phyloP scores from a whole-genome alignment of 2,888 invertebrate genomes.

The Monochamus alternatus region DNA sequence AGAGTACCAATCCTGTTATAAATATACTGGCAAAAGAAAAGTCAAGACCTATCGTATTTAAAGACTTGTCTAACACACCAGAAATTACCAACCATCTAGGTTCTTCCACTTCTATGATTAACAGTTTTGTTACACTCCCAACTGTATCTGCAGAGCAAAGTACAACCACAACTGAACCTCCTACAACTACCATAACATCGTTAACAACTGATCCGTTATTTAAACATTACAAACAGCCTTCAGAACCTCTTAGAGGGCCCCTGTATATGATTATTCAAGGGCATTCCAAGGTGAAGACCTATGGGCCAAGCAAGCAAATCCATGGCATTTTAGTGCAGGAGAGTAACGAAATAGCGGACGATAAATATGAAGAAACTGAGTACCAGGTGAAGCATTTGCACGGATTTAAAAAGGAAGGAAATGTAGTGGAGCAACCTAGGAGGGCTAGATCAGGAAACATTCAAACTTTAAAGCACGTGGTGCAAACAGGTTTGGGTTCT shows the following conservation, averaged over 20 bases:
- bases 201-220: conserved; percentile 77
- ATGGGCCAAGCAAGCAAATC: conserved; percentile 77
- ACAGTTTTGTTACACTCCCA: conserved; percentile 47
- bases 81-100: conserved; percentile 38
- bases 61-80: not conserved
- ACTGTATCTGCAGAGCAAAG: conserved; percentile 38
- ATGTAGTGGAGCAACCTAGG: conserved; percentile 63
- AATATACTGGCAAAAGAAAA: conserved; percentile 59
- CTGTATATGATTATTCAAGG: conserved; percentile 88
- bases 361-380: conserved; percentile 58
- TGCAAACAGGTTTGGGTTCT: conserved; percentile 68
- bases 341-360: conserved; percentile 74
- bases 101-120: conserved; percentile 39
- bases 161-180: conserved; percentile 70
- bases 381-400: conserved; percentile 76
- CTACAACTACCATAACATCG: conserved; percentile 73
- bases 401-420: conserved; percentile 60
- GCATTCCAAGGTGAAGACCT: conserved; percentile 89
- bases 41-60: conserved; percentile 20
- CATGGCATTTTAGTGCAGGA: conserved; percentile 71
- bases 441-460: conserved; percentile 64
- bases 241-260: conserved; percentile 76
- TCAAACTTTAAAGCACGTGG: conserved; percentile 68
- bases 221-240: conserved; percentile 77
- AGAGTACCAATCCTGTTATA: conserved; percentile 53